These are phyloP conservation scores for Eledone cirrhosa DNA, from an alignment of 2,888 invertebrate species.

Conservation along the genomic window DNA sequence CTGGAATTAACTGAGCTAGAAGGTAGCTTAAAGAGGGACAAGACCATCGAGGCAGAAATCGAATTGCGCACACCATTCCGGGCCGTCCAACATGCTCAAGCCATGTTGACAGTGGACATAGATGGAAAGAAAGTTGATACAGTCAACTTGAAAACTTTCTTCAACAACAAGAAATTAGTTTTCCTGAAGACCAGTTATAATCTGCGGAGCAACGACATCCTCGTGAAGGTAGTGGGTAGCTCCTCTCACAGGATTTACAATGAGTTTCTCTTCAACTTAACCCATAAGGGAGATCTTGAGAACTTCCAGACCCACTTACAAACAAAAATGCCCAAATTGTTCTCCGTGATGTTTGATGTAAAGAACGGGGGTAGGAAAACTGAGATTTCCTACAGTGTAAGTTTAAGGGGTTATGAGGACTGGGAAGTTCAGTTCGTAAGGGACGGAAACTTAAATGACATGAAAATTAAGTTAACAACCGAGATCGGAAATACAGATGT, in stretches of 20 bases:
- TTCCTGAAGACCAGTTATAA: background rate
- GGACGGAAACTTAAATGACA: background rate
- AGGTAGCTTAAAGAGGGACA: background rate
- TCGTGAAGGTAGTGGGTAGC: background rate
- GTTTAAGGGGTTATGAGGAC: background rate
- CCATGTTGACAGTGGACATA: background rate
- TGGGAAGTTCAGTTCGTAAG: background rate
- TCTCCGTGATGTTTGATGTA: background rate
- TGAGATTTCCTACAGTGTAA: background rate
- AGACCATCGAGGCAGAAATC: background rate
- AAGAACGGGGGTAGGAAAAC: background rate
- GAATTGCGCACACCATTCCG: background rate
- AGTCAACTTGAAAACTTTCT: background rate
- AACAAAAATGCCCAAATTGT: background rate
- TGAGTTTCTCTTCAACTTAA: background rate
- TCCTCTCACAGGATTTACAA: slow-evolving; percentile 4
- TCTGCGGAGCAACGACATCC: background rate
- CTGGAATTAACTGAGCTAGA: background rate
- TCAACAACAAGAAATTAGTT: background rate
- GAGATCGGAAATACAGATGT: background rate
- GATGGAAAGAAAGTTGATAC: background rate
- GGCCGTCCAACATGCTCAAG: background rate
- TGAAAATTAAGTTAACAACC: background rate
- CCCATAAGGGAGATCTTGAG: background rate
- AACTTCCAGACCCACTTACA: background rate